Evolutionary conservation across 92 coral and sea anemone genomes (phyloP).

Genomic region (Muricea muricata): DNA sequence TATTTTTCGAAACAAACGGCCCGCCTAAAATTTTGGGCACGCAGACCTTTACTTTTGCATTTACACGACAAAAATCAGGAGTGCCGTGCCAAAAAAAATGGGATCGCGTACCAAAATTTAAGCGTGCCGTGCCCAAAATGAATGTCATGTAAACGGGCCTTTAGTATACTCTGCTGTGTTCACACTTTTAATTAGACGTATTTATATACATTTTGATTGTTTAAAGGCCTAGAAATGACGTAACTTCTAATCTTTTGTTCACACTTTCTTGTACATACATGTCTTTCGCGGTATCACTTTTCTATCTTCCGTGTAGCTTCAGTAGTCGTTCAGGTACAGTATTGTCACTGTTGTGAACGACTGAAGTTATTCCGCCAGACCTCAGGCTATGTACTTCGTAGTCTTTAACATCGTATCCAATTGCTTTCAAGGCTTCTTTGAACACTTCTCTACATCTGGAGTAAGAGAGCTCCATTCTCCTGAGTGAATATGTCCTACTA

Average conservation of each 20-base stretch:
- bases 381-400: constrained; percentile 27
- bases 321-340: background rate
- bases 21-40: too few species aligned
- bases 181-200: too few species aligned
- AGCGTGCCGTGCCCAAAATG: too few species aligned
- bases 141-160: too few species aligned
- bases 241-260: background rate
- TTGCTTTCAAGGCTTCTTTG: constrained; percentile 6
- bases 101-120: too few species aligned
- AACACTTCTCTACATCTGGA: constrained; percentile 15
- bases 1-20: too few species aligned
- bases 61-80: too few species aligned
- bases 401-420: constrained; percentile 12
- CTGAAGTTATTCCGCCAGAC: background rate
- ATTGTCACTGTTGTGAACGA: constrained; percentile 2
- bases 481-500: background rate
- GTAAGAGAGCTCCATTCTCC: constrained; percentile 21
- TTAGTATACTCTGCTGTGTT: too few species aligned
- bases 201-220: background rate
- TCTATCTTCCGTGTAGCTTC: background rate
- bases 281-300: background rate
- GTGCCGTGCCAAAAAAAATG: too few species aligned
- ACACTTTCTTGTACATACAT: constrained; percentile 4
- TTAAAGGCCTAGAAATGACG: background rate
- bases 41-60: too few species aligned